These are phyloP conservation scores for Dynastes tityus DNA, from an alignment of 2,888 invertebrate species.

Conservation along the genomic window DNA sequence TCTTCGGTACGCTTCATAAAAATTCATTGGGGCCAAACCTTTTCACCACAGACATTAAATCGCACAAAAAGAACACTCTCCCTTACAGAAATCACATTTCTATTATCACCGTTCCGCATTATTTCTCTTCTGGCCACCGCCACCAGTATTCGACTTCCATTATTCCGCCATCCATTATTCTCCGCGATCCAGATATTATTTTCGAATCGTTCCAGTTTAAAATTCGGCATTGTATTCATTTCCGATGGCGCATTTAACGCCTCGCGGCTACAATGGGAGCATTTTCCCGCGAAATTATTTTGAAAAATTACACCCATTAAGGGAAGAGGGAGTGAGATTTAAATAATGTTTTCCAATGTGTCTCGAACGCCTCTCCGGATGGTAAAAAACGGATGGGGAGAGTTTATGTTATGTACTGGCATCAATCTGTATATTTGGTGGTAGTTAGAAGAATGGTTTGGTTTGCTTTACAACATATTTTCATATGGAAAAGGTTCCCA, in stretches of 20 bases:
- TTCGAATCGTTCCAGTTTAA: slow-evolving; percentile 45
- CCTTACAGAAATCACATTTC: slow-evolving; percentile 10
- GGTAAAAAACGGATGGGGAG: slow-evolving; percentile 6
- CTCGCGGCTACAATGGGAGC: slow-evolving; percentile 25
- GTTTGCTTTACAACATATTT: no score
- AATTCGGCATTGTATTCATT: slow-evolving; percentile 42
- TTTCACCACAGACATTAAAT: slow-evolving; percentile 8
- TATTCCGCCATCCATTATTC: slow-evolving; percentile 21
- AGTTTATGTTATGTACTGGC: background rate
- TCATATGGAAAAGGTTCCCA: no score
- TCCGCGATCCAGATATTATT: slow-evolving; percentile 37
- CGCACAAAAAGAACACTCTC: slow-evolving; percentile 15
- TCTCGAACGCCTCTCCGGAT: background rate
- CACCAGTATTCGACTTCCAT: slow-evolving; percentile 19
- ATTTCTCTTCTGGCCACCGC: background rate
- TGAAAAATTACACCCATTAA: slow-evolving; percentile 47
- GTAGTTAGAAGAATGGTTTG: background rate
- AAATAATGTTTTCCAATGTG: slow-evolving; percentile 46
- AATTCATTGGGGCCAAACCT: background rate
- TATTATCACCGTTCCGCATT: slow-evolving; percentile 36
- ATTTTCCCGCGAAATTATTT: slow-evolving; percentile 43
- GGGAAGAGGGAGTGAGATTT: background rate
- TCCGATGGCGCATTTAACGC: slow-evolving; percentile 19
- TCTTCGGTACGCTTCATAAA: background rate
- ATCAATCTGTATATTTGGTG: slow-evolving; percentile 6